Percentiles rank a stretch among this genome's conserved stretches.
phyloP scores from a whole-genome alignment of 2,797 vertebrate species.

The Poecilia wingei region DNA sequence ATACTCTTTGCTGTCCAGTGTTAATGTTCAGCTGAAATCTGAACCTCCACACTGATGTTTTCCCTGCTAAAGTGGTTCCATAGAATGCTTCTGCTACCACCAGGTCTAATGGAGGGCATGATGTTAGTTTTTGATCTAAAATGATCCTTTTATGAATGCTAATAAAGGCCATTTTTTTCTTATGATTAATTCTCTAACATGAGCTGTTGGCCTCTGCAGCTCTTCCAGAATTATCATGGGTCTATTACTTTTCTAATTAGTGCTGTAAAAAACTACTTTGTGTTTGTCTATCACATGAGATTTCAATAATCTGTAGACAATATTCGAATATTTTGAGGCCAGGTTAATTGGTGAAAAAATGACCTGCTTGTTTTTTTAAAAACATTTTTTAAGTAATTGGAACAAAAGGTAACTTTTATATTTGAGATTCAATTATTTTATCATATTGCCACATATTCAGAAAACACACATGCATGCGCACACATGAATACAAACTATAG shows the following conservation, averaged over 20 bases:
- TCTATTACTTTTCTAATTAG: background rate
- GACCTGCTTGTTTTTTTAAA: constrained; percentile 15
- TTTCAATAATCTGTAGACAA: background rate
- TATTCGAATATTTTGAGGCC: background rate
- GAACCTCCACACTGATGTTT: background rate
- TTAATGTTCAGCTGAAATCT: background rate
- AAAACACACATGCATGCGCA: constrained; percentile 25
- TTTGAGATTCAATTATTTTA: constrained; percentile 70
- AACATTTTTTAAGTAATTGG: constrained; percentile 51
- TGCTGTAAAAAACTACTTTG: background rate
- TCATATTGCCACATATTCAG: constrained; percentile 34
- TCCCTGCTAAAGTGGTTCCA: background rate
- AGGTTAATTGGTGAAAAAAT: constrained; percentile 18
- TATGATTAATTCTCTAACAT: background rate
- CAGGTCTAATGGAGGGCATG: background rate
- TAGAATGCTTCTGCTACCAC: background rate
- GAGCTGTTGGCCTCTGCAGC: background rate
- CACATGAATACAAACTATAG: constrained; percentile 46
- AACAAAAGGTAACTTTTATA: constrained; percentile 63
- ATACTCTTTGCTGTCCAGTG: background rate
- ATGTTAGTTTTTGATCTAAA: background rate
- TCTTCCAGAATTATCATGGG: background rate
- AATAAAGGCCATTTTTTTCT: background rate
- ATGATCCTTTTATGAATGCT: background rate
- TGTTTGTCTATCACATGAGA: background rate